Base-by-base conservation (phyloP, 2,888 invertebrate species). In the Thymelicus sylvestris region DNA sequence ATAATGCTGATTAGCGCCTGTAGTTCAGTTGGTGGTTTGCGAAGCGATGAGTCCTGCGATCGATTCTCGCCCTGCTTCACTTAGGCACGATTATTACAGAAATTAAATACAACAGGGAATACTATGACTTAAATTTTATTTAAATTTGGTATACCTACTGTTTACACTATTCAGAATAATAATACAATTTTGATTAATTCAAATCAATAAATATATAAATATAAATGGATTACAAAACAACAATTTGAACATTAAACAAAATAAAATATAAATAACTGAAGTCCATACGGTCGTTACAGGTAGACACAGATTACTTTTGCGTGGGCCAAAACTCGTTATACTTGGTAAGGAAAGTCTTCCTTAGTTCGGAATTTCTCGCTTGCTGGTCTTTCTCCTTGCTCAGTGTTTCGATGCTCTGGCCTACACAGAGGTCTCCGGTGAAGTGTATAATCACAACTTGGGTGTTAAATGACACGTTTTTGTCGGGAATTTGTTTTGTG, bases 331-430 rank as follows among this genome's bases (percentile, higher is more conserved):
- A 89, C 78, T 93, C 93, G 73, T 93, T 93, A 78, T 90, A 93
- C 79, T 93, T 93, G 19, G 89, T 87, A 24, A 93, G 83, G 78
- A 92, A 95, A 0, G 95, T 95, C 85, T 94, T 94, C 76, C 95
- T 88, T 79, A 95, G 92, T 86, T 95, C 95, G 59, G 95, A 95
- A 82, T 95, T 95, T 67, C 95, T 89, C 4, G 95, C 94, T 79
- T 95, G 95, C 75, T 95, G 95, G 75, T 95, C 95, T 57, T 94
- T 90, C 79, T 95, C 95, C 80, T 95, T 95, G 85, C 95, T 95
- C 12, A 95, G 86, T 0, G 95, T 95, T 80, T 95, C 95, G 38
- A 94, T 95, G 74, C 94, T 94, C 73, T 94, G 93, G 0, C 92
- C 91, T 10, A 94, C 87, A 81, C 91, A 93, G 24, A 91, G 84